Percentiles rank a stretch among this genome's conserved stretches.
Conservation (phyloP, 2,113 vertebrate genomes). For the Neolamprologus toae region DNA sequence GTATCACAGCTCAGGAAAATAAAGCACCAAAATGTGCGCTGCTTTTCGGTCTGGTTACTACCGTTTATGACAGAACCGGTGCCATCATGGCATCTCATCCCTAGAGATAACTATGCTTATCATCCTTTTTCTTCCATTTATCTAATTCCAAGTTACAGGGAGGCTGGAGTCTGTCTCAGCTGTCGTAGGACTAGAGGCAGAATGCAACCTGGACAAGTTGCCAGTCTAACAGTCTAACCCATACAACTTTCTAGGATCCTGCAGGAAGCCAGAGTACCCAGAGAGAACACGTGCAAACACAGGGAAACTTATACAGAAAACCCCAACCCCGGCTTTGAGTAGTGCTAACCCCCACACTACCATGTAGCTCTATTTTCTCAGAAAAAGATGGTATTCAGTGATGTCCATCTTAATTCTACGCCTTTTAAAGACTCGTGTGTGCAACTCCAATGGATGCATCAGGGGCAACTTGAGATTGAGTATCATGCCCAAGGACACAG, state of each 20-base stretch:
- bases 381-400: not conserved
- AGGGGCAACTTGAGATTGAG: not conserved
- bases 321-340: not conserved
- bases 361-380: not conserved
- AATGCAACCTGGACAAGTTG: not conserved
- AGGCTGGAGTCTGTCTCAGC: not conserved
- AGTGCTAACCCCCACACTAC: not conserved
- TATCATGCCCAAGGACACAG: not conserved
- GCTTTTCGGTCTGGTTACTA: too few relatives aligned
- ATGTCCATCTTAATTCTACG: not conserved
- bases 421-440: not conserved
- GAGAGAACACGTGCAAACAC: not conserved
- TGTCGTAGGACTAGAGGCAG: not conserved
- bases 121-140: not conserved
- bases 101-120: not conserved
- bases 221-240: not conserved
- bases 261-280: not conserved
- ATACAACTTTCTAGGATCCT: not conserved
- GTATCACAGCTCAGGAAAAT: too few relatives aligned
- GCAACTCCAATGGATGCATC: not conserved
- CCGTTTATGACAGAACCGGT: too few relatives aligned
- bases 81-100: too few relatives aligned
- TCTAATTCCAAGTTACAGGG: not conserved
- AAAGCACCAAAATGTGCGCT: too few relatives aligned
- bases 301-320: not conserved